Evolutionary conservation across 37 sponge, comb jelly and placozoan genomes (phyloP).

Genomic region (Geodia barretti): DNA sequence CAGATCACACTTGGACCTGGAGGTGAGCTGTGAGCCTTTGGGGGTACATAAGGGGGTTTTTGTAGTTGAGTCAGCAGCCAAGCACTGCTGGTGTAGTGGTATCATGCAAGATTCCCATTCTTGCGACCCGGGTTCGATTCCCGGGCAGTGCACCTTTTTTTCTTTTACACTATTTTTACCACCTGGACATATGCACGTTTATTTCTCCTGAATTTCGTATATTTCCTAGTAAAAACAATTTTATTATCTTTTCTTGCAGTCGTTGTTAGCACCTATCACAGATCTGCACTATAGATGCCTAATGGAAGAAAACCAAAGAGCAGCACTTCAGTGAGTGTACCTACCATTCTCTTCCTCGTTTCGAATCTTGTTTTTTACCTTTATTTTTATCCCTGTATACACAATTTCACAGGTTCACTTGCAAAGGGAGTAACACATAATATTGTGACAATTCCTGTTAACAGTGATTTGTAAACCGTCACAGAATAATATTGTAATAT

Average conservation of each 20-base stretch:
- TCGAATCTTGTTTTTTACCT: too few species aligned
- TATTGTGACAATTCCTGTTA: too few species aligned
- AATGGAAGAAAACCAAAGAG: too few species aligned
- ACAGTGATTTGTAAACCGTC: neutral
- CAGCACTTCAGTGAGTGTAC: too few species aligned
- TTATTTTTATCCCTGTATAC: too few species aligned
- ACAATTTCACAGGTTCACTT: too few species aligned
- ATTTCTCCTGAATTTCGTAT: too few species aligned
- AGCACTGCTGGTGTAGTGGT: conserved; percentile 99
- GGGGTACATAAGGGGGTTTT: neutral
- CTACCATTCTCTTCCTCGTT: too few species aligned
- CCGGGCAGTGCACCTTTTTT: conserved; percentile 94
- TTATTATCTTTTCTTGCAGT: too few species aligned
- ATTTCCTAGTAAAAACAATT: too few species aligned
- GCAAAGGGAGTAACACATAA: too few species aligned
- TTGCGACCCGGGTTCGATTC: conserved; percentile 99
- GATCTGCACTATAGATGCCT: conserved; percentile 64
- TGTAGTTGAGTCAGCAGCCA: neutral
- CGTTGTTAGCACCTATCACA: conserved; percentile 77
- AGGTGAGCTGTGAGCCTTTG: conserved; percentile 50
- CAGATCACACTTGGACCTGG: conserved; percentile 61
- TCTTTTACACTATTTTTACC: conserved; percentile 6
- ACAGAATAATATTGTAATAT: neutral
- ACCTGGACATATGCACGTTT: too few species aligned
- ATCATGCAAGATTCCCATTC: conserved; percentile 99